Conservation (phyloP, 2,797 vertebrate genomes). For the Salarias fasciatus region DNA sequence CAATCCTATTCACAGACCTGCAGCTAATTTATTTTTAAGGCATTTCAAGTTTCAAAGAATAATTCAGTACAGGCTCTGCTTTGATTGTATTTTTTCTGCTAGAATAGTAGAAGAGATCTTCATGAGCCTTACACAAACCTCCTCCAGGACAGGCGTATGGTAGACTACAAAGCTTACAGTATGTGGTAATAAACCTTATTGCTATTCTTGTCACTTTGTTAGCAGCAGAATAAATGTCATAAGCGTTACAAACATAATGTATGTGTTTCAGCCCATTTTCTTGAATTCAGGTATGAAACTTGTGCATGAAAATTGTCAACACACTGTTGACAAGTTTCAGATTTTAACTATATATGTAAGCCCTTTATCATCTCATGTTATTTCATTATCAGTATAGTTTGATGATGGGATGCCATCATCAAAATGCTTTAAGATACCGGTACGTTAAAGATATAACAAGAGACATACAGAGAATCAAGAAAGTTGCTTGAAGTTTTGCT, state of each 20-base stretch:
- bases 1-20: constrained; percentile 21
- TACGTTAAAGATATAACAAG: no score
- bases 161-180: constrained; percentile 35
- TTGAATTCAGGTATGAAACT: not conserved
- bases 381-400: no score
- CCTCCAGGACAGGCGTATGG: constrained; percentile 64
- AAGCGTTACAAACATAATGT: constrained; percentile 27
- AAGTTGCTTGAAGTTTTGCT: no score
- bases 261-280: not conserved
- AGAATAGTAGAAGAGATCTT: constrained; percentile 50
- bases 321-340: constrained; percentile 1
- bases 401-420: no score
- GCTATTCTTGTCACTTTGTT: constrained; percentile 31
- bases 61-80: constrained; percentile 64
- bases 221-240: constrained; percentile 31
- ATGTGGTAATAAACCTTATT: constrained; percentile 22
- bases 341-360: not conserved
- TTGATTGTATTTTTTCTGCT: constrained; percentile 47
- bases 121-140: constrained; percentile 67
- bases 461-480: no score
- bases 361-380: not conserved
- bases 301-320: no score
- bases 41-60: constrained; percentile 74
- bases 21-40: constrained; percentile 45
- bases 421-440: no score